Base-by-base conservation (phyloP, 1,140 invertebrate genomes). In the Macrosteles quadrilineatus region DNA sequence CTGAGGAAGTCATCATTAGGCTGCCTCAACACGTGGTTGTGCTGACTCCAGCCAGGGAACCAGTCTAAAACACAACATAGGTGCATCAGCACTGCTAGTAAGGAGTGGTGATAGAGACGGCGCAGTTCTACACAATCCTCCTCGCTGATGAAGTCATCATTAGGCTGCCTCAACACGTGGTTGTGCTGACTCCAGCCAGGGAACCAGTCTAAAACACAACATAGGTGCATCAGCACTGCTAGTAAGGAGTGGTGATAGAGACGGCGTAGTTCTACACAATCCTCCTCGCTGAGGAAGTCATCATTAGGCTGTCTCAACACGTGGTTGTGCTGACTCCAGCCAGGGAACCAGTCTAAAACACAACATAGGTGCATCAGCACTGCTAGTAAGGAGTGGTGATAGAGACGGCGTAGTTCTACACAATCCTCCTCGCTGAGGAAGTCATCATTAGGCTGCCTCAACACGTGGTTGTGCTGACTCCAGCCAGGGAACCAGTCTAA, bases 401-500 rank as follows among this genome's bases (percentile, higher is more conserved):
- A 90, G n/a, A 83, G 81, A 32, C 87, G 79, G 11, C 91, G 80
- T 1, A 91, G 81, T 79, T 93, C 91, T 23, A 93, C 87, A 79
- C 91, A 93, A 78, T 93, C 90, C 77, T 93, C 90, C 0, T 86
- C 85, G 32, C 88, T 89, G 1, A 89, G 82, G 0, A 90, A 91
- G 75, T 93, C 91, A 77, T 93, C 91, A 78, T 91, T 93, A 0
- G 91, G 91, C 78, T 93, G 91, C 32, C 83, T 80, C 71, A 87
- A 88, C 76, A 88, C 87, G 70, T 86, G 83, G 0, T 84, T 83
- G 70, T 84, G 81, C 53, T 86, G 78, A 6, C 80, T 72, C 89
- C 90, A 92, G 0, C 91, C 91, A 3, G 87, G 86, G 79, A 92
- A 92, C 91, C 91, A 93, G 79, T 92, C 91, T 93, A 76, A 78